These are phyloP conservation scores for Hermaeophaga mercurialis DNA, from an alignment of 2,888 invertebrate genomes.

Conservation along the genomic window DNA sequence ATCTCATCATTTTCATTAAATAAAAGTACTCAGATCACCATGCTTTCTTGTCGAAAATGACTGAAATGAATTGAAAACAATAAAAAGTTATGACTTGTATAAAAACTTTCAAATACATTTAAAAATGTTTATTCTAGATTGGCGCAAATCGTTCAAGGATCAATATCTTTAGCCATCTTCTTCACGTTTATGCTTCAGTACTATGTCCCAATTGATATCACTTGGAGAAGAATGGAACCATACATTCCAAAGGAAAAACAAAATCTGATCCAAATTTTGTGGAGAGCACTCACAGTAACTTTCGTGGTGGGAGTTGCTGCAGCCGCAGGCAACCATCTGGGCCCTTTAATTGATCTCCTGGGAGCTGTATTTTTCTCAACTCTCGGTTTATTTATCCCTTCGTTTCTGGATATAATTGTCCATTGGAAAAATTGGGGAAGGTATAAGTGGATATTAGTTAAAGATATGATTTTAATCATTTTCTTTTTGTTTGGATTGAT, in stretches of 20 bases:
- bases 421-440: conserved; percentile 71
- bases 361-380: conserved; percentile 76
- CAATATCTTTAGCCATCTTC: conserved; percentile 88
- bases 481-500: conserved; percentile 71
- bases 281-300: conserved; percentile 61
- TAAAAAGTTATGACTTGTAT: too few relatives aligned
- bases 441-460: conserved; percentile 69
- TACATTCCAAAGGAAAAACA: conserved; percentile 56
- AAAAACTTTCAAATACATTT: too few relatives aligned
- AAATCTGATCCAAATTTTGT: conserved; percentile 62
- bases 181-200: conserved; percentile 93
- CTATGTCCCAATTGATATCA: conserved; percentile 91
- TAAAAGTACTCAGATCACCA: too few relatives aligned
- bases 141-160: conserved; percentile 79
- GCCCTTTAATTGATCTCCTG: conserved; percentile 86
- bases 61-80: too few relatives aligned
- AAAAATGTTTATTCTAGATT: conserved; percentile 62
- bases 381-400: conserved; percentile 74
- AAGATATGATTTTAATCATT: conserved; percentile 66
- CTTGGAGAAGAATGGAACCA: conserved; percentile 74
- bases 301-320: conserved; percentile 61
- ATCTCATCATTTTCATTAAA: too few relatives aligned
- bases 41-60: too few relatives aligned
- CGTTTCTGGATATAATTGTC: conserved; percentile 73
- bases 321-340: conserved; percentile 78